Percentiles rank a stretch among this genome's conserved stretches.
Conservation (phyloP, 2,888 invertebrate genomes). For the Polymixis flavicincta region DNA sequence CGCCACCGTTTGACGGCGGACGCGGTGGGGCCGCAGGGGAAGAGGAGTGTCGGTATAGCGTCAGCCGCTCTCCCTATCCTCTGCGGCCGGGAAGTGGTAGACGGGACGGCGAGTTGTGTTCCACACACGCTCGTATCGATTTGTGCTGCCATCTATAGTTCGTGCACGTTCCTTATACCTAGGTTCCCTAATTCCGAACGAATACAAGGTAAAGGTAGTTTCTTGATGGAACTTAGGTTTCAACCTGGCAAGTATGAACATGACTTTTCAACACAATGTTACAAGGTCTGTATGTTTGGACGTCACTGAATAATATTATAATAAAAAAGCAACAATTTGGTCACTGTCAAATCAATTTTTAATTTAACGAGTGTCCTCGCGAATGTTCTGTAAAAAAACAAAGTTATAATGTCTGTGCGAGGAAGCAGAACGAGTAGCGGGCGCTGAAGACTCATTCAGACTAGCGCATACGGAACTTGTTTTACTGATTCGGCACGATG, state of each 20-base stretch:
- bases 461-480: not conserved
- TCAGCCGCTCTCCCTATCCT: too few relatives aligned
- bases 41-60: too few relatives aligned
- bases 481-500: not conserved
- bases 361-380: constrained; percentile 15
- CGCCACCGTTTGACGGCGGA: too few relatives aligned
- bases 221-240: not conserved
- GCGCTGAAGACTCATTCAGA: constrained; percentile 8
- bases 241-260: not conserved
- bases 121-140: too few relatives aligned
- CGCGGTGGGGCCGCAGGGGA: too few relatives aligned
- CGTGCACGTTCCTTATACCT: too few relatives aligned
- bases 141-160: too few relatives aligned
- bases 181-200: too few relatives aligned
- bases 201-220: not conserved
- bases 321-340: constrained; percentile 3
- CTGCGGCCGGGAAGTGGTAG: too few relatives aligned
- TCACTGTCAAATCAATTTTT: not conserved
- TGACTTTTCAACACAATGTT: not conserved
- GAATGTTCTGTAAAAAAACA: constrained; percentile 14
- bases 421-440: constrained; percentile 20
- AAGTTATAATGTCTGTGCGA: constrained; percentile 11
- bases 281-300: not conserved
- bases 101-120: too few relatives aligned
- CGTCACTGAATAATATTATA: not conserved